phyloP scores from a whole-genome alignment of 2,888 invertebrate species.

The Cosmia pyralina region DNA sequence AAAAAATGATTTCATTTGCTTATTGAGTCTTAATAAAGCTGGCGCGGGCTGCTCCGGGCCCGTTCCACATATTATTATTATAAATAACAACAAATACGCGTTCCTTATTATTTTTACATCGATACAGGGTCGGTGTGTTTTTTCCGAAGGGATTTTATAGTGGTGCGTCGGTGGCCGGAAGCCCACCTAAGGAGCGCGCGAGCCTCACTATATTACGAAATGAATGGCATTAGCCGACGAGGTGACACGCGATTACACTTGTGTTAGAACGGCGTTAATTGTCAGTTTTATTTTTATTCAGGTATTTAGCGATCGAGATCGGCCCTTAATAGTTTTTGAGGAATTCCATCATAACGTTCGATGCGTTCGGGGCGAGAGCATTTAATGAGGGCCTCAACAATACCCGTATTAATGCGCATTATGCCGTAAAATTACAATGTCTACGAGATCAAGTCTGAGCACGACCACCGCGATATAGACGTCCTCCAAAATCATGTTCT shows the following conservation, averaged over 20 bases:
- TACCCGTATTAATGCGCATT: constrained; percentile 73
- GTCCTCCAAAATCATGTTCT: constrained; percentile 61
- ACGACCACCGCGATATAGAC: constrained; percentile 65
- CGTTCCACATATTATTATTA: constrained; percentile 84
- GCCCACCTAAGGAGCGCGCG: constrained; percentile 83
- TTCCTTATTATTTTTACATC: constrained; percentile 80
- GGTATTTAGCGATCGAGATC: constrained; percentile 73
- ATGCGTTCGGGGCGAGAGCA: constrained; percentile 60
- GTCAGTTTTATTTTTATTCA: constrained; percentile 74
- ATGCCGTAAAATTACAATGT: constrained; percentile 80
- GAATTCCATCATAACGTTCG: constrained; percentile 77
- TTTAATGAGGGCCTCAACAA: constrained; percentile 68
- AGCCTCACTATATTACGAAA: constrained; percentile 70
- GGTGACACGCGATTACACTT: constrained; percentile 76
- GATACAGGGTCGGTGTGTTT: constrained; percentile 70
- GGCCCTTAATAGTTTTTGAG: constrained; percentile 74
- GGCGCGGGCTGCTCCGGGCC: constrained; percentile 76
- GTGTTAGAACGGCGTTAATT: constrained; percentile 76
- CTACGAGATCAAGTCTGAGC: constrained; percentile 71
- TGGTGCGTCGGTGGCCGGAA: constrained; percentile 68
- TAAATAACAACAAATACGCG: constrained; percentile 84
- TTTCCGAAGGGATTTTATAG: constrained; percentile 71
- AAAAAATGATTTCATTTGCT: constrained; percentile 90
- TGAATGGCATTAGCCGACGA: constrained; percentile 72
- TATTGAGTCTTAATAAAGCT: constrained; percentile 90